Evolutionary conservation across 2,113 vertebrate genomes (phyloP).

Genomic region (Meriones unguiculatus): DNA sequence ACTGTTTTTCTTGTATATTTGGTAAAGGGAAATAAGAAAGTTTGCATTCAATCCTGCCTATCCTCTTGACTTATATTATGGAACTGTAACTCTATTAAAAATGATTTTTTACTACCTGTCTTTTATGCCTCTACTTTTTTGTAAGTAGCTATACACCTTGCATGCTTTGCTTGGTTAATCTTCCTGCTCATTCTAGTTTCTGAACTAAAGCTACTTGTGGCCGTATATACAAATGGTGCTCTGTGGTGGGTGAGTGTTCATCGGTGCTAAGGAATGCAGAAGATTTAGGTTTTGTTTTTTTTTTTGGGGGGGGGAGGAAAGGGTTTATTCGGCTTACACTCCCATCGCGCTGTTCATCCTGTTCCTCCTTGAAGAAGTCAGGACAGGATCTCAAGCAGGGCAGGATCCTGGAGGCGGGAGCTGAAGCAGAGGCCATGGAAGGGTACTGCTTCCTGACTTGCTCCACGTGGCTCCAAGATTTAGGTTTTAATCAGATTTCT

Average conservation of each 20-base stretch:
- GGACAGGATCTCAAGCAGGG: no score
- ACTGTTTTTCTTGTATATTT: not conserved
- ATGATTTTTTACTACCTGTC: not conserved
- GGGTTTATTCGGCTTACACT: no score
- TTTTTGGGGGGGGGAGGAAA: no score
- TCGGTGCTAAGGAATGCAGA: conserved; percentile 26
- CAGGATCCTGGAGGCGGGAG: no score
- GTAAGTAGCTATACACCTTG: not conserved
- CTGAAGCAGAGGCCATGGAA: no score
- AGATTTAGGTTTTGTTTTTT: not conserved
- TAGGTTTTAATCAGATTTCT: conserved; percentile 38
- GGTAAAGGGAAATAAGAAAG: not conserved
- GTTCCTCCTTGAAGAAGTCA: no score
- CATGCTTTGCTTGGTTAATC: conserved; percentile 4
- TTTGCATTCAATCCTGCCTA: not conserved
- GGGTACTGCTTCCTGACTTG: no score
- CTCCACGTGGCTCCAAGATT: no score
- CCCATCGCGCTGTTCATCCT: no score
- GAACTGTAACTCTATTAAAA: conserved; percentile 19
- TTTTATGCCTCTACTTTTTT: conserved; percentile 23
- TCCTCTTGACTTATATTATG: not conserved
- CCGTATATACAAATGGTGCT: not conserved
- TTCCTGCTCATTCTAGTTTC: conserved; percentile 5
- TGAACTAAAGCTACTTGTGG: conserved; percentile 18
- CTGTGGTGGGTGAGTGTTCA: not conserved